Conservation (phyloP, 2,888 invertebrate genomes). For the Dolichopus griseipennis region DNA sequence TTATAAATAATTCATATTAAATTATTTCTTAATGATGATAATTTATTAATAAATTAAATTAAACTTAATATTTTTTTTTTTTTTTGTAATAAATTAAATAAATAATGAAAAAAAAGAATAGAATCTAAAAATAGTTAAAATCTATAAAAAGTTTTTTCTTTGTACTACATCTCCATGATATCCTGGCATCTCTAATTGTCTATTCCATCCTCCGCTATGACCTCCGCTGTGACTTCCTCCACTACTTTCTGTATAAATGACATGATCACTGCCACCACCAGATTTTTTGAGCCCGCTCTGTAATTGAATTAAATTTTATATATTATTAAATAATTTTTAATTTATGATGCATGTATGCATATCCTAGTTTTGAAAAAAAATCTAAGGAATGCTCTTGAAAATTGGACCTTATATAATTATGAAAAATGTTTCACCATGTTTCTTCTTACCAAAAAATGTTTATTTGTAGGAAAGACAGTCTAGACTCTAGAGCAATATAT, state of each 20-base stretch:
- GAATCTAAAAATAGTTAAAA: not conserved
- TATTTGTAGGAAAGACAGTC: no score
- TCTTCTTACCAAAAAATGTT: no score
- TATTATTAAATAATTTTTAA: no score
- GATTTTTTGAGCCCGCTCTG: slow-evolving; percentile 56
- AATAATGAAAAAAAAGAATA: not conserved
- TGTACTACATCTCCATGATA: not conserved
- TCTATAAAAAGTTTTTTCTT: slow-evolving; percentile 1
- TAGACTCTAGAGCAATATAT: no score
- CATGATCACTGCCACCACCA: slow-evolving; percentile 46
- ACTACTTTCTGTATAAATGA: slow-evolving; percentile 47
- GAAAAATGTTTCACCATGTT: no score
- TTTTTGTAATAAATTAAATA: not conserved
- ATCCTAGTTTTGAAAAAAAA: no score
- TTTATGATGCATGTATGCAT: no score
- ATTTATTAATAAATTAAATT: not conserved
- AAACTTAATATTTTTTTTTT: not conserved
- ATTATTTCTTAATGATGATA: no score
- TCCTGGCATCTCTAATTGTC: slow-evolving; percentile 21
- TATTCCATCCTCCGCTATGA: slow-evolving; percentile 43
- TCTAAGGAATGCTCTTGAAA: no score
- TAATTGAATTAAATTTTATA: not conserved
- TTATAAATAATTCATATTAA: no score
- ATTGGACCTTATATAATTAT: no score
- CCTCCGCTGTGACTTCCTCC: slow-evolving; percentile 28